A percentile compares a stretch with the other conserved stretches of the same genome.
These are phyloP conservation scores for Mirza zaza DNA, from an alignment of 2,113 vertebrate genomes.

Conservation along the genomic window DNA sequence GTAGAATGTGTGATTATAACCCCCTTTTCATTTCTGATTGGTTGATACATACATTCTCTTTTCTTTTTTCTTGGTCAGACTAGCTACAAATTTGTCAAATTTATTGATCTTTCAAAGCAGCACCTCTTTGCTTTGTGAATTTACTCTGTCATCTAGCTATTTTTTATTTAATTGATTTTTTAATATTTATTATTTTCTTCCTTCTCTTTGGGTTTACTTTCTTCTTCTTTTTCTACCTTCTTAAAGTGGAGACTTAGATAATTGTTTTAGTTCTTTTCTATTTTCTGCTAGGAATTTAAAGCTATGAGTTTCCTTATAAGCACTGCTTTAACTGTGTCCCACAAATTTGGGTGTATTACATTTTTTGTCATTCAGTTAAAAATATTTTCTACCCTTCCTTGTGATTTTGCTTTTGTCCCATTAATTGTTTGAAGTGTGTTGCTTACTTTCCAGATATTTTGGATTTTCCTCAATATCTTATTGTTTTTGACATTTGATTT, in stretches of 20 bases:
- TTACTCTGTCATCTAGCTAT: not conserved
- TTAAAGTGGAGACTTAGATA: not conserved
- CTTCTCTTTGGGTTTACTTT: not conserved
- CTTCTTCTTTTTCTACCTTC: not conserved
- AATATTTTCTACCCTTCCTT: not conserved
- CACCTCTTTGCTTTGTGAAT: not conserved
- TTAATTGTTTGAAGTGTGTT: not conserved
- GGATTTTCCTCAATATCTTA: not conserved
- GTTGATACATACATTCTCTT: not conserved
- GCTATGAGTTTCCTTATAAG: not conserved
- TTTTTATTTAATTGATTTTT: not conserved
- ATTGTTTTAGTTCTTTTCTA: not conserved
- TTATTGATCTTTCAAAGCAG: not conserved
- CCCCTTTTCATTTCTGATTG: not conserved
- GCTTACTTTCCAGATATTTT: not conserved
- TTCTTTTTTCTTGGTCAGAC: not conserved
- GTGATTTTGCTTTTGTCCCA: not conserved
- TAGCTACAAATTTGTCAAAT: not conserved
- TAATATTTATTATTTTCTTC: not conserved
- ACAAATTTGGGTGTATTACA: not conserved
- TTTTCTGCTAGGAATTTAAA: not conserved
- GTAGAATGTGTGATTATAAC: not conserved
- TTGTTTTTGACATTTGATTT: not conserved
- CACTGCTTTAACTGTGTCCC: not conserved
- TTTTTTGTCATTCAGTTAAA: not conserved